These are phyloP conservation scores for Microtus oregoni DNA, from an alignment of 2,113 vertebrate genomes.

Conservation along the genomic window DNA sequence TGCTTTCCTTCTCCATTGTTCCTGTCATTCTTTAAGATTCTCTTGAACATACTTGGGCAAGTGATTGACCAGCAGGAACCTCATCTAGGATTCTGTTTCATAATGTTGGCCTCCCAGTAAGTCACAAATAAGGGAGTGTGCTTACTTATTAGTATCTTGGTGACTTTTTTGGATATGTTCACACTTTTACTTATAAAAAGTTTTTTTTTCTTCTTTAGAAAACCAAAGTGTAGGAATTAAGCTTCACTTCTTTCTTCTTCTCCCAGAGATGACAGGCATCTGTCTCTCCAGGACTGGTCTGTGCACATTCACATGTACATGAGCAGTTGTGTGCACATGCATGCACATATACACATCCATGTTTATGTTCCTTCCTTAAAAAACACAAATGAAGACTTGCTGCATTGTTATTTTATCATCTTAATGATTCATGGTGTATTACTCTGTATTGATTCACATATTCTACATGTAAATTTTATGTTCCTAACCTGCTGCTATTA, in stretches of 20 bases:
- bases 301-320: too few species aligned
- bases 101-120: neutral
- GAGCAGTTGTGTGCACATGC: neutral
- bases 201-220: neutral
- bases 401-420: neutral
- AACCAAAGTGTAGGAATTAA: neutral
- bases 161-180: neutral
- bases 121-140: neutral
- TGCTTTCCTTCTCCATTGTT: neutral
- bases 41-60: neutral
- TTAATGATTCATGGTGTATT: neutral
- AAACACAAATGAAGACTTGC: constrained; percentile 1
- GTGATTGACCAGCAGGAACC: neutral
- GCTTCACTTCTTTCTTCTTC: neutral
- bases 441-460: neutral
- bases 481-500: neutral
- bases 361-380: neutral
- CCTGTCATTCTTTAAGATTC: constrained; percentile 43
- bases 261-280: neutral
- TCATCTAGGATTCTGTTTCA: neutral
- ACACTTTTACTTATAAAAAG: neutral
- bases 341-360: neutral
- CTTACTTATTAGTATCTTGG: neutral
- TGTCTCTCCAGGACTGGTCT: neutral
- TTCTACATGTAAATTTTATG: neutral